These are phyloP conservation scores for Acipenser oxyrinchus DNA, from an alignment of 2,797 vertebrate genomes.

Conservation along the genomic window DNA sequence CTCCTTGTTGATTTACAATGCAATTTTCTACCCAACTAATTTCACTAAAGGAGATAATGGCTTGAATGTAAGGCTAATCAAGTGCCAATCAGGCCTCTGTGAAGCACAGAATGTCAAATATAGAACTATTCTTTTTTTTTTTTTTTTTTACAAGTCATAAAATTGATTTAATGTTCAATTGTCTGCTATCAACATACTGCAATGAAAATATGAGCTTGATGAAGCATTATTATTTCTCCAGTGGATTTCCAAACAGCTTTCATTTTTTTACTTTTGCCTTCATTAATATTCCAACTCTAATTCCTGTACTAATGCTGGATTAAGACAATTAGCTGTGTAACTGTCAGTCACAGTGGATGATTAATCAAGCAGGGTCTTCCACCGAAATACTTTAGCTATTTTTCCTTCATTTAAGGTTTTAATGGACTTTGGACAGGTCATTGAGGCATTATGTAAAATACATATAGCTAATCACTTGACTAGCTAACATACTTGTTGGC, in stretches of 20 bases:
- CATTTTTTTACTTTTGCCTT: constrained; percentile 32
- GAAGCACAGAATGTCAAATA: constrained; percentile 78
- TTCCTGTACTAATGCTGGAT: constrained; percentile 49
- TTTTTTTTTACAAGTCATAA: constrained; percentile 59
- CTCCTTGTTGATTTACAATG: constrained; percentile 47
- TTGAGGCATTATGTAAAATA: no score
- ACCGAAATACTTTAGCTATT: not conserved
- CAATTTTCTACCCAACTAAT: constrained; percentile 87
- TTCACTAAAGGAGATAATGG: constrained; percentile 89
- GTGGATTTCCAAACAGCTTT: constrained; percentile 46
- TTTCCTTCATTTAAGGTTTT: not conserved
- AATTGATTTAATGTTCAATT: constrained; percentile 54
- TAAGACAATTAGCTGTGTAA: constrained; percentile 57
- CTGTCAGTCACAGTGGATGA: constrained; percentile 49
- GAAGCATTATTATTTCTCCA: constrained; percentile 49
- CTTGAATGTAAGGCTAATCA: constrained; percentile 90
- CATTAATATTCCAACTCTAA: constrained; percentile 61
- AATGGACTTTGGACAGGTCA: not conserved
- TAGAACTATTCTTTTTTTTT: constrained; percentile 47
- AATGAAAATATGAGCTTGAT: constrained; percentile 47
- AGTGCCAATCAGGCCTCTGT: constrained; percentile 86
- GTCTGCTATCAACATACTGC: constrained; percentile 43
- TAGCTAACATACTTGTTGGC: no score
- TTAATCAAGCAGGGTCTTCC: constrained; percentile 37
- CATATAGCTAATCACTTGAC: no score